Base-by-base conservation (phyloP, 2,888 invertebrate species). In the Pristionchus fissidentatus region DNA sequence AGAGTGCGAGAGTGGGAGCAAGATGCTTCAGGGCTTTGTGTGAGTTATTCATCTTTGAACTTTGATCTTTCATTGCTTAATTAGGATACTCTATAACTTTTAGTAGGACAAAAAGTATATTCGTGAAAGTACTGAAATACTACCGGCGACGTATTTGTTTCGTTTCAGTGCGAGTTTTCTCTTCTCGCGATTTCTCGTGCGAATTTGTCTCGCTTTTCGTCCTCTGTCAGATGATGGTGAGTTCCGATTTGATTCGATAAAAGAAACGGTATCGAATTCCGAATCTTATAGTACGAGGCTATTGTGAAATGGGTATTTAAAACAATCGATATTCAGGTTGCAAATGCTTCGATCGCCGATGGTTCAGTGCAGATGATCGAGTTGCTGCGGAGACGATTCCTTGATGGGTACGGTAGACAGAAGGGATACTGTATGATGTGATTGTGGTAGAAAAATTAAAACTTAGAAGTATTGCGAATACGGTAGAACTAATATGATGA, bases 281-380 rank as follows among this genome's bases (percentile, higher is more conserved):
- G n/a, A n/a, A n/a, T n/a, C n/a, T n/a, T n/a, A n/a, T n/a, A n/a
- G n/a, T n/a, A n/a, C n/a, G n/a, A n/a, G n/a, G n/a, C n/a, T 22
- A n/a, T n/a, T n/a, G n/a, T n/a, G n/a, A n/a, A n/a, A n/a, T n/a
- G n/a, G n/a, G n/a, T n/a, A n/a, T n/a, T n/a, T n/a, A n/a, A 38
- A 38, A 22, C 66, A 5, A 26, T 41, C 22, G 19, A 66, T 32
- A n/a, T 70, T 3, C 70, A 70, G 70, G 70, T 84, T 35, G 87
- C 88, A 1, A 88, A 88, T 41, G 60, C 86, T 4, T 84, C 85
- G 1, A 87, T 91, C 60, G 87, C 87, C 10, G 88, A 89, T 77
- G 96, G 96, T 22, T 98, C 99, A 0, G 94, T 98, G 83, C 97
- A 98, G 92, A 94, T 99, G 85, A 94, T 99, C 52, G 98, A 98